Evolutionary conservation across 1,140 invertebrate species (phyloP).

Genomic region (Brachionus asplanchnoidis): DNA sequence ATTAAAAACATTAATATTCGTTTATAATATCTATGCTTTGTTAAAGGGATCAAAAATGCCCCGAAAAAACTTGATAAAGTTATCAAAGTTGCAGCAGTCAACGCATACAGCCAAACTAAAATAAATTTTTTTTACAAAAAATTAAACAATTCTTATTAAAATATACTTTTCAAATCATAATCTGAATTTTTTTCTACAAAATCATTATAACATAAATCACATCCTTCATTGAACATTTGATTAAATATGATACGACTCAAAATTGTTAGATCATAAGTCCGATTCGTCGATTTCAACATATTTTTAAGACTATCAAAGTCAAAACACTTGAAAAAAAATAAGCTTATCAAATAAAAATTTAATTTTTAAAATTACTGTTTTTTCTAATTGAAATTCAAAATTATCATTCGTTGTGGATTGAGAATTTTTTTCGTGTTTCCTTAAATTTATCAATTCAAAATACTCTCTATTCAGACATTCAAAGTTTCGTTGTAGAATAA

Average conservation of each 20-base stretch:
- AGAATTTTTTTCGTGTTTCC: background rate
- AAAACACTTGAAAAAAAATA: background rate
- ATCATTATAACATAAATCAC: background rate
- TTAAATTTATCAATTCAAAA: background rate
- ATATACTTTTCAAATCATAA: background rate
- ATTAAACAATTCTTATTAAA: background rate
- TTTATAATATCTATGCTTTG: constrained; percentile 61
- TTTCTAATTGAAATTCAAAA: background rate
- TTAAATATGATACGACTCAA: background rate
- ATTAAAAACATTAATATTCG: constrained; percentile 57
- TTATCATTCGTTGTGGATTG: background rate
- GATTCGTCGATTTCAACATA: background rate
- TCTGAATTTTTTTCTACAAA: background rate
- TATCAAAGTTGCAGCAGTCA: constrained; percentile 64
- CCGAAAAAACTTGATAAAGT: constrained; percentile 64
- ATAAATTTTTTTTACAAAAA: background rate
- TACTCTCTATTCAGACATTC: constrained; percentile 17
- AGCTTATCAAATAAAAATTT: background rate
- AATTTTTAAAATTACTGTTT: background rate
- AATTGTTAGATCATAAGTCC: background rate
- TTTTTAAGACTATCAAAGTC: background rate
- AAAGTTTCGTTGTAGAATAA: background rate
- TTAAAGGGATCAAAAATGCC: constrained; percentile 62
- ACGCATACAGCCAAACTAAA: constrained; percentile 61
- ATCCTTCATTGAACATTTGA: background rate